Evolutionary conservation across 2,888 invertebrate species (phyloP), one percentile per base, ranked within the genome.

Genomic region (Habrosyne pyritoides): DNA sequence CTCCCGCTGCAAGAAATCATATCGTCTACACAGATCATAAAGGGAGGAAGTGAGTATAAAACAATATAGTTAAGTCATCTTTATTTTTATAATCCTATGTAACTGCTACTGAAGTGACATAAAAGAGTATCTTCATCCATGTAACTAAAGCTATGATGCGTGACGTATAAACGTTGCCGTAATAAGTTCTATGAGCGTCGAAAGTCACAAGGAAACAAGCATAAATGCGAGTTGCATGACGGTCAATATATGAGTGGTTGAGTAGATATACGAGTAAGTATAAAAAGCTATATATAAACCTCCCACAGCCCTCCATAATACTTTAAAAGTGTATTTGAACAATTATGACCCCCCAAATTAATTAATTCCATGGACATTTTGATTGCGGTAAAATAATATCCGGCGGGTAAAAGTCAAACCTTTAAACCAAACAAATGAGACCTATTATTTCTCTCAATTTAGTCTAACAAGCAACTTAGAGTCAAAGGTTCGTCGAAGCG

Each of bases 381-480:
- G 79, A 84, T 81, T 79, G 78, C 75, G 71, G 76, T 73, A 69
- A 80, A 81, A 82, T 82, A 77, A 82, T 75, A 82, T 81, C 78
- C 75, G 68, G 64, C 70, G 71, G 74, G 79, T 67, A 77, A 67
- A 79, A 79, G 80, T 81, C 70, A 77, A 78, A 81, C 86, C 81
- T 81, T 86, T 89, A 89, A 91, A 87, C 85, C 86, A 86, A 87
- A 92, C 86, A 90, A 92, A 92, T 91, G 88, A 81, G 82, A 71
- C 82, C 89, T 88, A 91, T 92, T 92, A 91, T 90, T 90, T 89
- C 91, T 91, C 91, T 89, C 89, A 89, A 91, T 91, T 92, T 89
- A 86, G 87, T 87, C 84, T 84, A 88, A 91, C 90, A 90, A 90
- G 89, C 86, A 84, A 88, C 79, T 90, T 85, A 84, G 77, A 87